Conservation (phyloP, 1,140 invertebrate genomes). For the Lepidurus apus region DNA sequence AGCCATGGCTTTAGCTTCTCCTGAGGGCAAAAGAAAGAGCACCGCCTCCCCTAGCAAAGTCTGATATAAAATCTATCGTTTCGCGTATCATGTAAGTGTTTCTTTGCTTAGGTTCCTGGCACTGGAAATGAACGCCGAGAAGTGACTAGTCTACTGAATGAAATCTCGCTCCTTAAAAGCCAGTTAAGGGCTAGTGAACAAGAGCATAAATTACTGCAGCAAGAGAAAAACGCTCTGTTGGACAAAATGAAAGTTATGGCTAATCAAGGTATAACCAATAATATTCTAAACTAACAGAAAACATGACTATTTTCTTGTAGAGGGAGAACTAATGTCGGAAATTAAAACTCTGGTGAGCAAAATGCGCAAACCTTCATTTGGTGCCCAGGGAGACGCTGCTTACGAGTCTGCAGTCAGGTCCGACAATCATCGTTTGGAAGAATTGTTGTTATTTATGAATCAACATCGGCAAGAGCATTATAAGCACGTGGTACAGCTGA, state of each 20-base stretch:
- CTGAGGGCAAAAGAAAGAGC: background rate
- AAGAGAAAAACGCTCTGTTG: background rate
- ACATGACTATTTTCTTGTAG: background rate
- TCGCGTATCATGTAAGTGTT: background rate
- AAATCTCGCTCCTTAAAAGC: background rate
- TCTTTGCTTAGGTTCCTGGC: background rate
- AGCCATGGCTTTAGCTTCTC: background rate
- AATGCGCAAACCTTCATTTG: background rate
- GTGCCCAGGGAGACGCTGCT: background rate
- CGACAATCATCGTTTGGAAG: background rate
- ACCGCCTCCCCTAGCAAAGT: background rate
- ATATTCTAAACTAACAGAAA: background rate
- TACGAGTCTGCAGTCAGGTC: background rate
- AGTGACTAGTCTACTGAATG: background rate
- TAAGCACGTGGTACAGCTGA: background rate
- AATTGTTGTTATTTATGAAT: background rate
- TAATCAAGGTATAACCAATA: background rate
- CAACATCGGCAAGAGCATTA: slow-evolving; percentile 19
- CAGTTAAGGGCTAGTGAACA: background rate
- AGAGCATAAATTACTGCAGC: background rate
- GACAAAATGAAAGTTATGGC: slow-evolving; percentile 15
- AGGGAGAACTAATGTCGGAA: slow-evolving; percentile 6
- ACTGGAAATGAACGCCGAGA: background rate
- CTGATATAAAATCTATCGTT: background rate
- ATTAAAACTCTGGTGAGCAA: background rate